Percentiles rank a stretch among this genome's conserved stretches.
These are phyloP conservation scores for Cephus cinctus DNA, from an alignment of 1,140 invertebrate genomes.

Conservation along the genomic window DNA sequence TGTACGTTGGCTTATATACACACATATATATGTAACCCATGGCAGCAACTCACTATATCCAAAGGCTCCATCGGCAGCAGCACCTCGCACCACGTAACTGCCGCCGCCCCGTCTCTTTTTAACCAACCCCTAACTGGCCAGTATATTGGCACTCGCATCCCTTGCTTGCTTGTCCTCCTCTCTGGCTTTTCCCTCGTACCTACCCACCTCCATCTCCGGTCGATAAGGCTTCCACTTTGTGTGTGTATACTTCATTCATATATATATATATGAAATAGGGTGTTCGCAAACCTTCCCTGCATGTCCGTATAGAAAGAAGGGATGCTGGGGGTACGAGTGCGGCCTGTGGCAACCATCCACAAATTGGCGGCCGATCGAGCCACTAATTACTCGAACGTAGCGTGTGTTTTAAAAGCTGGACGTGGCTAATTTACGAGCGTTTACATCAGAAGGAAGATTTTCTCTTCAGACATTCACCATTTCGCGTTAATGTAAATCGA, in stretches of 20 bases:
- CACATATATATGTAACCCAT: slow-evolving; percentile 5
- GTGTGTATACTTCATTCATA: too few relatives aligned
- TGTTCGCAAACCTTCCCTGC: too few relatives aligned
- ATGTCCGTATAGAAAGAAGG: background rate
- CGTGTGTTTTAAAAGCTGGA: slow-evolving; percentile 38
- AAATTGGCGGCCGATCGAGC: slow-evolving; percentile 39
- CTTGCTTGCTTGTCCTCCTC: too few relatives aligned
- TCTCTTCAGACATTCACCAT: too few relatives aligned
- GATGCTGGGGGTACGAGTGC: slow-evolving; percentile 7
- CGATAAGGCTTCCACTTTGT: slow-evolving; percentile 9
- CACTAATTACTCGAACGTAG: slow-evolving; percentile 34
- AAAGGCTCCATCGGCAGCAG: too few relatives aligned
- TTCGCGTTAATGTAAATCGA: too few relatives aligned
- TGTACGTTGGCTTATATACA: background rate
- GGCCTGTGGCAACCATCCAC: slow-evolving; percentile 26
- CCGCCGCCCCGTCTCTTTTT: slow-evolving; percentile 5
- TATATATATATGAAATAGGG: too few relatives aligned
- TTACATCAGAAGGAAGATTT: too few relatives aligned
- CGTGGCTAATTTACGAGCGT: slow-evolving; percentile 29
- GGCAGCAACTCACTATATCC: too few relatives aligned
- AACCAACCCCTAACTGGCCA: slow-evolving; percentile 11
- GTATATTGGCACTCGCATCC: slow-evolving; percentile 16
- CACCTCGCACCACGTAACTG: background rate
- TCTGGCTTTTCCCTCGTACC: slow-evolving; percentile 19
- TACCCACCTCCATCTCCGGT: too few relatives aligned